phyloP scores from a whole-genome alignment of 2,113 vertebrate genomes.

The Chrysemys picta region DNA sequence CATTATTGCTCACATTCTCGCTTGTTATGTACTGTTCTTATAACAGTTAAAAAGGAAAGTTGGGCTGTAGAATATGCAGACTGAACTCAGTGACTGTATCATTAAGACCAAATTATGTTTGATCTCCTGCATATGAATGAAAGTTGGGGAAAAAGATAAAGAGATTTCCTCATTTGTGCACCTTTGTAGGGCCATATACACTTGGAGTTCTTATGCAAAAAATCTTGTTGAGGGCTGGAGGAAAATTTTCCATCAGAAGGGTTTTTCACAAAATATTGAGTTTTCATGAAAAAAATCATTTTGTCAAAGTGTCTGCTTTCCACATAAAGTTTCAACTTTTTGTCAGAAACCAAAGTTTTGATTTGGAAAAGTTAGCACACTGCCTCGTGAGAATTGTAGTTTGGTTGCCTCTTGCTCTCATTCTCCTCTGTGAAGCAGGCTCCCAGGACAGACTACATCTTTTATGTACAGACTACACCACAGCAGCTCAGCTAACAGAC shows the following conservation, averaged over 20 bases:
- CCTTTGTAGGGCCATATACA: not conserved
- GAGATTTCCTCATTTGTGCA: not conserved
- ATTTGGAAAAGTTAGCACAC: not conserved
- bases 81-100: not conserved
- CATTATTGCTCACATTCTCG: not conserved
- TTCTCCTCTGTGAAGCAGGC: not conserved
- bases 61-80: not conserved
- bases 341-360: not conserved
- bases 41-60: not conserved
- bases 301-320: not conserved
- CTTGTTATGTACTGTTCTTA: not conserved
- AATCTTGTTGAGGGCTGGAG: not conserved
- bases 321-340: not conserved
- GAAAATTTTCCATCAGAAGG: not conserved
- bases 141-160: not conserved
- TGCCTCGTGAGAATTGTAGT: not conserved
- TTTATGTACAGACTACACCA: not conserved
- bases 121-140: not conserved
- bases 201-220: not conserved
- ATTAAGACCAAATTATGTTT: not conserved
- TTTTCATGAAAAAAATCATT: not conserved
- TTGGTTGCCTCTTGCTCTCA: not conserved
- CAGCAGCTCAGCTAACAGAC: not conserved
- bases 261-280: not conserved
- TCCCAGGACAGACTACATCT: not conserved